Evolutionary conservation across 2,113 vertebrate species (phyloP).

Genomic region (Engraulis encrasicolus): DNA sequence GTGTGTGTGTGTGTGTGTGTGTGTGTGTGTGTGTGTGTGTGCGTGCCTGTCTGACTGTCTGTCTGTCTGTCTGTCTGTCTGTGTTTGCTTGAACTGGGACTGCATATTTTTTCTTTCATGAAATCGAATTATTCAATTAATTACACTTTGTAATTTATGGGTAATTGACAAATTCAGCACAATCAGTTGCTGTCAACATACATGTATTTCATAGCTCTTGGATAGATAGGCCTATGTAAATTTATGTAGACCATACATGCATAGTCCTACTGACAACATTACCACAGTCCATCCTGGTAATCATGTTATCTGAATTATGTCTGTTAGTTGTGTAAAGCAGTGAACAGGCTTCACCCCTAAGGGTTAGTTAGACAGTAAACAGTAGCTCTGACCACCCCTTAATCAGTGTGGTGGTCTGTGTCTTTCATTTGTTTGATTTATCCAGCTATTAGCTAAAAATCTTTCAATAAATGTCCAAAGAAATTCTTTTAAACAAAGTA

Average conservation of each 20-base stretch:
- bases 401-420: background rate
- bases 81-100: too few relatives aligned
- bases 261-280: background rate
- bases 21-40: too few relatives aligned
- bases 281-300: background rate
- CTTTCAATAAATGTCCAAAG: background rate
- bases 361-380: background rate
- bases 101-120: too few relatives aligned
- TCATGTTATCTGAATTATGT: background rate
- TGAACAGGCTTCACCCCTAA: background rate
- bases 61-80: too few relatives aligned
- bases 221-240: background rate
- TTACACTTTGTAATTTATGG: too few relatives aligned
- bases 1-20: too few relatives aligned
- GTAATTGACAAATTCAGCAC: too few relatives aligned
- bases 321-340: background rate
- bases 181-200: too few relatives aligned
- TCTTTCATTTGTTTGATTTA: background rate
- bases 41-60: too few relatives aligned
- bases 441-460: conserved; percentile 4
- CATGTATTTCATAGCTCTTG: too few relatives aligned
- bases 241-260: background rate
- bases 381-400: background rate
- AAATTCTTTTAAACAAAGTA: background rate
- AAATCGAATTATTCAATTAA: too few relatives aligned